phyloP scores from a whole-genome alignment of 2,888 invertebrate species.

The Phaonia tiefii region DNA sequence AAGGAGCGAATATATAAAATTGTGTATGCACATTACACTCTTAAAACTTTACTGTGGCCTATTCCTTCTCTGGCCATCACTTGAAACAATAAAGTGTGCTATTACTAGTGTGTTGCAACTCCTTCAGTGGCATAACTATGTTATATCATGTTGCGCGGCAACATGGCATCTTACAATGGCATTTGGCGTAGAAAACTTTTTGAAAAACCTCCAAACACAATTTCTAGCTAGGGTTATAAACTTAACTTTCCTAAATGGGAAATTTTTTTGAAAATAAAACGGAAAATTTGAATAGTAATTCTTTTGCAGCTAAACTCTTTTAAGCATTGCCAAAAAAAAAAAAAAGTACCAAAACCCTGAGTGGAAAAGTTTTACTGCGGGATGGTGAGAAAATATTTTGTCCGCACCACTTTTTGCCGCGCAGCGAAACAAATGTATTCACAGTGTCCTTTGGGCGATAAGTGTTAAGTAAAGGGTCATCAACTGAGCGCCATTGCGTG shows the following conservation, averaged over 20 bases:
- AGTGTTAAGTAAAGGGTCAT: conserved; percentile 67
- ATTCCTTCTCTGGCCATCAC: background rate
- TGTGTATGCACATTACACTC: background rate
- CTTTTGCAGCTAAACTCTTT: conserved; percentile 62
- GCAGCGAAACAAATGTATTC: conserved; percentile 56
- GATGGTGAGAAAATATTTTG: conserved; percentile 2
- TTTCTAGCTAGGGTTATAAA: conserved; percentile 16
- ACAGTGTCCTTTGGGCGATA: conserved; percentile 64
- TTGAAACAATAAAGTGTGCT: conserved; percentile 29
- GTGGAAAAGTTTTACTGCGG: conserved; percentile 15
- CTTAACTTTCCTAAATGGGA: background rate
- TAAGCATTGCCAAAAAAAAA: conserved; percentile 40
- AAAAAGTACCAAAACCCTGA: background rate
- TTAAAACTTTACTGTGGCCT: conserved; percentile 12
- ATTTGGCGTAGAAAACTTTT: conserved; percentile 5
- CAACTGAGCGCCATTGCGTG: conserved; percentile 62
- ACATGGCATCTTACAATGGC: conserved; percentile 11
- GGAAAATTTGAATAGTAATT: conserved; percentile 66
- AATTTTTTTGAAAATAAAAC: conserved; percentile 22
- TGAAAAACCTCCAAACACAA: conserved; percentile 12
- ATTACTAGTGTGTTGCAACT: conserved; percentile 23
- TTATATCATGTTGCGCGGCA: conserved; percentile 16
- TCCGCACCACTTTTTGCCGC: background rate
- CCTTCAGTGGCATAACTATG: conserved; percentile 22
- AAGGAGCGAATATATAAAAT: background rate